phyloP scores from a whole-genome alignment of 1,140 invertebrate genomes.

The Olivierus martensii region DNA sequence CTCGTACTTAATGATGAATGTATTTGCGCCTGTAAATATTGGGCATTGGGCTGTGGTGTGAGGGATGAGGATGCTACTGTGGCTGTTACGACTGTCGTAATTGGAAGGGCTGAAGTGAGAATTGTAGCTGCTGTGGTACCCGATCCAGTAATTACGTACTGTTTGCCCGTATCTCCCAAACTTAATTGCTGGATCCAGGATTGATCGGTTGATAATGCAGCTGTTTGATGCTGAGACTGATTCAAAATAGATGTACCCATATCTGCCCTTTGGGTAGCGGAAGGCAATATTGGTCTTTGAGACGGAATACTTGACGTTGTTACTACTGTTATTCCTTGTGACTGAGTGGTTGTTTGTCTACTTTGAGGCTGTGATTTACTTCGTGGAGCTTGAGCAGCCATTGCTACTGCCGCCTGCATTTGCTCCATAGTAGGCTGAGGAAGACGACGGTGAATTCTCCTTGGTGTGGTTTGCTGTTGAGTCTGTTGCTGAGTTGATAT shows the following conservation, averaged over 20 bases:
- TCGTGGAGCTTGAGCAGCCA: conserved; percentile 17
- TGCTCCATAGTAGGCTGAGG: conserved; percentile 22
- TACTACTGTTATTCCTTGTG: not conserved
- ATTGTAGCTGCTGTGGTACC: conserved; percentile 12
- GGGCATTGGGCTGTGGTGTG: conserved; percentile 22
- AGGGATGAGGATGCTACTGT: conserved; percentile 10
- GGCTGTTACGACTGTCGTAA: conserved; percentile 13
- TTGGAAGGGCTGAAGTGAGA: conserved; percentile 1
- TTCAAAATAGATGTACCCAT: not conserved
- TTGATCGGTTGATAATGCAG: too few relatives aligned
- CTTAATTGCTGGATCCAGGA: too few relatives aligned
- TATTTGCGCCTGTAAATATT: conserved; percentile 6
- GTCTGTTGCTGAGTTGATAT: not conserved
- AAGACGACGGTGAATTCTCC: conserved; percentile 17
- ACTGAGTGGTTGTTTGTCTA: not conserved
- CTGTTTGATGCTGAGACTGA: not conserved
- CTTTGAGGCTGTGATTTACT: conserved; percentile 10
- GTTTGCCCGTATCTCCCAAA: too few relatives aligned
- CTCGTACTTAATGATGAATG: too few relatives aligned
- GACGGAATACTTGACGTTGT: not conserved
- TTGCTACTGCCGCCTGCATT: conserved; percentile 18
- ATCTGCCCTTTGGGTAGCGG: not conserved
- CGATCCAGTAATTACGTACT: not conserved
- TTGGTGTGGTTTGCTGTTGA: conserved; percentile 9
- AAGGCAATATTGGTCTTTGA: not conserved